Percentiles rank a stretch among this genome's conserved stretches.
Evolutionary conservation across 30 jellyfish, hydroid and myxozoan genomes (phyloP).

Genomic region (Sanderia malayensis): DNA sequence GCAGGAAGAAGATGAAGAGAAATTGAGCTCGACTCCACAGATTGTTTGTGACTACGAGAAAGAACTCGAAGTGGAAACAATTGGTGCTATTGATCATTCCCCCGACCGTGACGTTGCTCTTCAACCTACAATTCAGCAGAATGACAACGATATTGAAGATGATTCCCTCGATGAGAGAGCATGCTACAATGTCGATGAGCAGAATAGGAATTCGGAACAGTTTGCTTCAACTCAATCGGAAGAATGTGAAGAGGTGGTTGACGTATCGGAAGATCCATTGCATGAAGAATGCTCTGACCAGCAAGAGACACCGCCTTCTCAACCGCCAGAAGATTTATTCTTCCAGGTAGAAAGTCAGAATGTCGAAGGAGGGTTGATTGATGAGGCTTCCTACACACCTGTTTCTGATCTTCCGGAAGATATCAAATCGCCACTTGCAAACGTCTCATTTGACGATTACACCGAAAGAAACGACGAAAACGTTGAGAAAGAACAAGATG

Average conservation of each 20-base stretch:
- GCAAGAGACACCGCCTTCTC: background rate
- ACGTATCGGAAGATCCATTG: background rate
- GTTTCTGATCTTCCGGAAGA: slow-evolving; percentile 60
- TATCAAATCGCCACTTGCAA: slow-evolving; percentile 30
- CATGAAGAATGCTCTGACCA: background rate
- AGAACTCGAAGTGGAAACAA: background rate
- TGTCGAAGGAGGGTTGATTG: background rate
- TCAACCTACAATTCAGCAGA: too few relatives aligned
- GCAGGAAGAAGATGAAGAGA: too few relatives aligned
- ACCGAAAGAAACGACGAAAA: background rate
- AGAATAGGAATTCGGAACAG: background rate
- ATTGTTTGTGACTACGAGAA: background rate
- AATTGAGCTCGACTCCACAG: background rate
- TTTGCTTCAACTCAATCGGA: background rate
- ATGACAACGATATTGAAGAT: background rate
- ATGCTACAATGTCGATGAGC: background rate
- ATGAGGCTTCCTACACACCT: slow-evolving; percentile 47
- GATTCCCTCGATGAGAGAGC: background rate
- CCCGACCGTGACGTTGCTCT: background rate
- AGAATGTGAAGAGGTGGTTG: background rate
- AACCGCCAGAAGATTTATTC: background rate
- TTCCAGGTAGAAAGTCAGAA: too few relatives aligned
- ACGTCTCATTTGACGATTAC: slow-evolving; percentile 14
- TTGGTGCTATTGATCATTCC: background rate
- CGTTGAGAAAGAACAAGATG: slow-evolving; percentile 4